Conservation (phyloP, 2,797 vertebrate genomes). For the Phrynocephalus forsythii region DNA sequence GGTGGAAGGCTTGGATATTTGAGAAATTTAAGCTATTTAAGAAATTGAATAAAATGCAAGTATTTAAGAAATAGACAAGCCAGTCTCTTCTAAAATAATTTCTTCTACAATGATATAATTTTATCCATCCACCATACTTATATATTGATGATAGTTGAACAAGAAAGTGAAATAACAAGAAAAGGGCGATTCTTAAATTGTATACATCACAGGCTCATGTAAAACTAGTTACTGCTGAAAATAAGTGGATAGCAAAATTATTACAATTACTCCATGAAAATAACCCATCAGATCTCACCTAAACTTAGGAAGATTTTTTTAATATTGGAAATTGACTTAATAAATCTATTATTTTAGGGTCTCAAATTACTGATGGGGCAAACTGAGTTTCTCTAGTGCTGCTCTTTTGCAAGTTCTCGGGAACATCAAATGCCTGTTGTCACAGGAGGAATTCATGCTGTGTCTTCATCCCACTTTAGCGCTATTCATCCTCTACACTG, state of each 20-base stretch:
- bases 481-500: constrained; percentile 2
- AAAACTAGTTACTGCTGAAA: not conserved
- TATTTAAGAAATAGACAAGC: not conserved
- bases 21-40: too few relatives aligned
- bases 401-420: not conserved
- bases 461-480: constrained; percentile 12
- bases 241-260: not conserved
- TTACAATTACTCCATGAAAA: not conserved
- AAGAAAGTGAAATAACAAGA: not conserved
- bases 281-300: not conserved
- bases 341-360: accelerated
- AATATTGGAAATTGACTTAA: accelerated
- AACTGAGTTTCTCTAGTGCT: not conserved
- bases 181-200: not conserved
- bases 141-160: not conserved
- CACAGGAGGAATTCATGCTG: constrained; percentile 1
- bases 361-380: not conserved
- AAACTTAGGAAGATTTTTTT: not conserved
- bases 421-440: not conserved
- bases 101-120: not conserved
- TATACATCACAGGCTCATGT: not conserved
- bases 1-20: not conserved
- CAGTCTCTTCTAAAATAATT: not conserved
- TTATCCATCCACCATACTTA: accelerated
- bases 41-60: not conserved